Evolutionary conservation across 92 coral and sea anemone genomes (phyloP).

Genomic region (Phymanthus crucifer): DNA sequence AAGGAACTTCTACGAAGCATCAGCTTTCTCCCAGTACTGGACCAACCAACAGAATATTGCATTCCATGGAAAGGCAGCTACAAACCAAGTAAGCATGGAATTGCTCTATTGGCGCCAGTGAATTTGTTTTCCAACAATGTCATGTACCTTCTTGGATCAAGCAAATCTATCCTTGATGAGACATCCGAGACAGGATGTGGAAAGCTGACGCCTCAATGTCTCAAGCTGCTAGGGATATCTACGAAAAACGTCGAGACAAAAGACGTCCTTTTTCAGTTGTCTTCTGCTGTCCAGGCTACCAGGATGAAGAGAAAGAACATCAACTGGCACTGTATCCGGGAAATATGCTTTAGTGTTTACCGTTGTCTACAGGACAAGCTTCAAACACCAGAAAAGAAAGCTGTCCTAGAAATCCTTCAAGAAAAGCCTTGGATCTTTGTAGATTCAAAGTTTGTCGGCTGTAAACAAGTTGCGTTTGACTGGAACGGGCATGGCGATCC

Average conservation of each 20-base stretch:
- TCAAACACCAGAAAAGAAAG: conserved; percentile 61
- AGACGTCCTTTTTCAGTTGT: conserved; percentile 78
- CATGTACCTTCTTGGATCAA: conserved; percentile 69
- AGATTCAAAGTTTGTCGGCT: conserved; percentile 66
- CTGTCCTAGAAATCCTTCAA: conserved; percentile 54
- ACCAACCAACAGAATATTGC: conserved; percentile 63
- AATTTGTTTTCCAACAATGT: conserved; percentile 62
- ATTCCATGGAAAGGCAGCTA: conserved; percentile 85
- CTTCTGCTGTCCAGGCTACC: conserved; percentile 66
- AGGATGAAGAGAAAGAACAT: conserved; percentile 38
- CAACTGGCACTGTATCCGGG: conserved; percentile 58
- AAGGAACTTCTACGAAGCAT: conserved; percentile 55
- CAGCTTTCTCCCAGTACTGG: conserved; percentile 76
- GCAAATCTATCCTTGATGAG: conserved; percentile 82
- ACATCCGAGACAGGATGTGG: conserved; percentile 84
- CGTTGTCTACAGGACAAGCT: conserved; percentile 69
- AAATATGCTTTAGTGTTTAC: conserved; percentile 72
- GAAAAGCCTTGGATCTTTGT: conserved; percentile 88
- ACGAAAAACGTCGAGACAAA: conserved; percentile 47
- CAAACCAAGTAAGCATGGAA: conserved; percentile 31
- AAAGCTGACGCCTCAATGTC: conserved; percentile 61
- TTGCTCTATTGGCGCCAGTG: conserved; percentile 55
- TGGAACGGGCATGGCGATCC: conserved; percentile 91
- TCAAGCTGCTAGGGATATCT: conserved; percentile 64
- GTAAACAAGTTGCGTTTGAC: conserved; percentile 77